Conservation (phyloP, 1,140 invertebrate genomes). For the Hycleus cichorii region DNA sequence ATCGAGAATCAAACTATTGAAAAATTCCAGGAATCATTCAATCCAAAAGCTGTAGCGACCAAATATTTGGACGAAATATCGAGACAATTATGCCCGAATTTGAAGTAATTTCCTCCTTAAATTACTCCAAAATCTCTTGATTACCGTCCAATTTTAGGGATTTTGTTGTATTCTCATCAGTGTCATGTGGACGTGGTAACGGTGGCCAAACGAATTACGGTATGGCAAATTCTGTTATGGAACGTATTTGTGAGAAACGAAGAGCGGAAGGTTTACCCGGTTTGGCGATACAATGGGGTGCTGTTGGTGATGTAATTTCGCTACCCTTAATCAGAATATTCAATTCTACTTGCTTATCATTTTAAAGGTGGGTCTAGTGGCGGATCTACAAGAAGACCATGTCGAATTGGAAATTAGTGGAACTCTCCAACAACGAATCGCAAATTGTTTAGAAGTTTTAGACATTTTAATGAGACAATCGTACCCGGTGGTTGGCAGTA, state of each 20-base stretch:
- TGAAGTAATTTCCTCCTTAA: conserved; percentile 24
- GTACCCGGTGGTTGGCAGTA: conserved; percentile 62
- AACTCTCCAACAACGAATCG: conserved; percentile 77
- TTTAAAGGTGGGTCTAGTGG: conserved; percentile 57
- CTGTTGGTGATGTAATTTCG: conserved; percentile 42
- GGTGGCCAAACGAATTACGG: conserved; percentile 84
- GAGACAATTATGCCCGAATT: conserved; percentile 45
- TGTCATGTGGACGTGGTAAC: conserved; percentile 81
- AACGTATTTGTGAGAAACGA: conserved; percentile 57
- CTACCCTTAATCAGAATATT: no score
- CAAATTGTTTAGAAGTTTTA: conserved; percentile 62
- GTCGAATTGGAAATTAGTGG: conserved; percentile 68
- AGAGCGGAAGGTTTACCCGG: conserved; percentile 53
- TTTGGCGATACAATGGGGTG: conserved; percentile 59
- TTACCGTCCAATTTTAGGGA: conserved; percentile 3
- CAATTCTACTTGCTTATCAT: no score
- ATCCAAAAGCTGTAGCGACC: conserved; percentile 44
- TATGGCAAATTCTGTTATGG: conserved; percentile 65
- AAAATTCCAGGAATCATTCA: conserved; percentile 43
- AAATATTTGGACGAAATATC: conserved; percentile 45
- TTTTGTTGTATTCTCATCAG: conserved; percentile 78
- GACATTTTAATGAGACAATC: conserved; percentile 60
- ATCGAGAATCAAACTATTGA: conserved; percentile 48
- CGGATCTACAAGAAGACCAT: conserved; percentile 74
- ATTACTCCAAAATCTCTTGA: no score